Evolutionary conservation across 2,888 invertebrate genomes (phyloP), one percentile per base, ranked within the genome.

Genomic region (Apamea monoglypha): DNA sequence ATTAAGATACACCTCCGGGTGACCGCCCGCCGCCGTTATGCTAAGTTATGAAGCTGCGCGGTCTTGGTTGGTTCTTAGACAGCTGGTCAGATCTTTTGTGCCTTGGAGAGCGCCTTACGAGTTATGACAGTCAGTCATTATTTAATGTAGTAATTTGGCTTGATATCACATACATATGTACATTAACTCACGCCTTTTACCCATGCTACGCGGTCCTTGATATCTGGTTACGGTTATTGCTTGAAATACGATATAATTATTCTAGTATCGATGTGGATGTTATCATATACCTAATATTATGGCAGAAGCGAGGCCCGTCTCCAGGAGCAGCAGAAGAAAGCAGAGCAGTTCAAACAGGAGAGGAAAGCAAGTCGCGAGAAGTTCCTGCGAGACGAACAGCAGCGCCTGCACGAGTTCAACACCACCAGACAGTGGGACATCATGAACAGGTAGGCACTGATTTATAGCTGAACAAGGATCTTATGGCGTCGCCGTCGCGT

Each of bases 371-470:
- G 89, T 44, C 92, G 94, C 36, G 86, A 91, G 75, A 85, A 93
- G 85, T 94, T 90, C 90, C 92, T 95, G 87, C 89, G 85, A 25
- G 94, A 95, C 21, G 94, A 97, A 87, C 91, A 85, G 74, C 91
- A 88, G 74, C 89, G 94, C 0, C 80, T 92, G 80, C 93, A 92
- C 79, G 93, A 95, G 69, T 88, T 93, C 80, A 89, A 94, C 82
- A 97, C 97, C 84, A 88, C 93, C 87, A 91, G 94, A 61, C 97
- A 97, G 90, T 97, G 97, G 97, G 97, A 97, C 81, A 94, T 97
- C 88, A 93, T 97, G 92, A 97, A 97, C 91, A 95, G 96, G 96
- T 78, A 32, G 25, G 25, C 36, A 25, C 25, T 36, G 66, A 66
- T 36, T 36, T 36, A 36, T 36, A 64, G 25, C 21, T 14, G 21